Percentiles rank a stretch among this genome's conserved stretches.
phyloP scores from a whole-genome alignment of 2,888 invertebrate genomes.

The Scrobipalpa atriplicella region DNA sequence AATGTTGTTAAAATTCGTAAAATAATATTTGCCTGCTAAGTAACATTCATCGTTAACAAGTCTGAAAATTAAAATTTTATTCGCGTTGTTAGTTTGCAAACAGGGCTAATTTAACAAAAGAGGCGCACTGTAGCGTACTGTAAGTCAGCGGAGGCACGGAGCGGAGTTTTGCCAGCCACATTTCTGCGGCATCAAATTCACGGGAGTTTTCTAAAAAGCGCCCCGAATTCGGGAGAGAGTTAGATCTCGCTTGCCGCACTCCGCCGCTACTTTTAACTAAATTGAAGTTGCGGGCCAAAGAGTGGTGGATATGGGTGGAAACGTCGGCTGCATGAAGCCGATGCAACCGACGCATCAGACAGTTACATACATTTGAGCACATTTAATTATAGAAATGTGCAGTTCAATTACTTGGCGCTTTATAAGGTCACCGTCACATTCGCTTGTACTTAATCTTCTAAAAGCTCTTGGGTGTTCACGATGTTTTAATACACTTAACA shows the following conservation, averaged over 20 bases:
- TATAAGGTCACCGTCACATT: too few relatives aligned
- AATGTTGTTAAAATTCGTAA: conserved; percentile 14
- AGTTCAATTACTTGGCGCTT: too few relatives aligned
- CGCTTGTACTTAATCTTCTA: too few relatives aligned
- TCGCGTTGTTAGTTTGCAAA: conserved; percentile 21
- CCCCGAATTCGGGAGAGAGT: conserved; percentile 58
- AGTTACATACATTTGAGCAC: neutral
- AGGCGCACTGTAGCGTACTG: conserved; percentile 2
- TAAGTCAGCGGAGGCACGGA: neutral
- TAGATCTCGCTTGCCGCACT: conserved; percentile 63
- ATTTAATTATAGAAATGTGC: neutral
- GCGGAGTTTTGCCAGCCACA: conserved; percentile 39
- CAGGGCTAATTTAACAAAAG: conserved; percentile 23
- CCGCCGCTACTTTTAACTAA: conserved; percentile 76
- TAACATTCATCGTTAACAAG: conserved; percentile 13
- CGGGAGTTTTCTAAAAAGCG: conserved; percentile 48
- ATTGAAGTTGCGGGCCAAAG: conserved; percentile 40
- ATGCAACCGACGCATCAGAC: neutral
- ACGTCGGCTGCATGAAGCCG: neutral
- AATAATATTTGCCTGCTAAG: neutral
- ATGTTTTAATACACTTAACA: too few relatives aligned
- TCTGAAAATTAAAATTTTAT: conserved; percentile 18
- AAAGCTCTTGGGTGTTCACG: too few relatives aligned
- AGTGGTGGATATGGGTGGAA: too few relatives aligned
- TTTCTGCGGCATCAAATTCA: conserved; percentile 49